Percentiles rank a stretch among this genome's conserved stretches.
Evolutionary conservation across 2,797 vertebrate genomes (phyloP).

Genomic region (Gouania willdenowi): DNA sequence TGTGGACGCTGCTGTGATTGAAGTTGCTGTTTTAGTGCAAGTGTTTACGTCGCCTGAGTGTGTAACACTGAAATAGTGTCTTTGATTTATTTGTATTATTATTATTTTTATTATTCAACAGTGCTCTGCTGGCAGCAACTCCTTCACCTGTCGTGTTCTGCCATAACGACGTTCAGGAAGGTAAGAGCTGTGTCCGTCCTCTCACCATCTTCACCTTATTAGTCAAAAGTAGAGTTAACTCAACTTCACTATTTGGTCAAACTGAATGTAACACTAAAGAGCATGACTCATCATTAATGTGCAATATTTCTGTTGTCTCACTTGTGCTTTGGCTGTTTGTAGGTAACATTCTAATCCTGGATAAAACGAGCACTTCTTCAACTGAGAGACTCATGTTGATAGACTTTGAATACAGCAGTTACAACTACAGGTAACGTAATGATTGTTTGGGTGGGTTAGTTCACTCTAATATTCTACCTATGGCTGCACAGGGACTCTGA

Average conservation of each 20-base stretch:
- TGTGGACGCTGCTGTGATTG: no score
- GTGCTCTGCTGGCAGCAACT: conserved; percentile 80
- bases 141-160: conserved; percentile 92
- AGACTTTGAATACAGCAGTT: conserved; percentile 98
- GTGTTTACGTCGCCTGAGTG: not conserved
- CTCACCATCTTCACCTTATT: not conserved
- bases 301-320: not conserved
- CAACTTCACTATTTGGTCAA: not conserved
- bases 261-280: no score
- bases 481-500: not conserved
- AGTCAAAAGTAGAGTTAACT: no score
- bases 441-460: not conserved
- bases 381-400: conserved; percentile 88
- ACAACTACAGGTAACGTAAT: conserved; percentile 86
- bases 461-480: no score
- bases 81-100: no score
- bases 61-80: not conserved
- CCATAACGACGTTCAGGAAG: conserved; percentile 95
- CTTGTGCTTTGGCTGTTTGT: conserved; percentile 2
- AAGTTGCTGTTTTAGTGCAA: no score
- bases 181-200: conserved; percentile 55
- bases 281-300: not conserved
- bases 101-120: no score
- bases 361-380: conserved; percentile 38
- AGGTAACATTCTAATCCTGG: conserved; percentile 90